Evolutionary conservation across 2,797 vertebrate genomes (phyloP), one percentile per base, ranked within the genome.

Genomic region (Acridotheres tristis): DNA sequence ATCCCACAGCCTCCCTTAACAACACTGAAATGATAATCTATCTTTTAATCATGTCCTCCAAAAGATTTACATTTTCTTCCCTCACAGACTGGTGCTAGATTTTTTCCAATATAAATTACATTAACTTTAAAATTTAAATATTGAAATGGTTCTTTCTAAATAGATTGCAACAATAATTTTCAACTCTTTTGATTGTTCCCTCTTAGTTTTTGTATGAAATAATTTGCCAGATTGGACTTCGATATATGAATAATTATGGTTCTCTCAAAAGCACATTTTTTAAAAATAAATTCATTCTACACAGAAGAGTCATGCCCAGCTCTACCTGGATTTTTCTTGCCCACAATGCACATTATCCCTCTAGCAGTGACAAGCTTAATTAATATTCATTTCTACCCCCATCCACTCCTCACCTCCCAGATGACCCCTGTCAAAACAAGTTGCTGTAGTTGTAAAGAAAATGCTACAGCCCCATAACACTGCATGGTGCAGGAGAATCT

Each of bases 381-480:
- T 95, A 94, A 87, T 93, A 85, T 61, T 85, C 53, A n/a, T 62
- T 91, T 87, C 74, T 88, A 71, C 36, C 16, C 32, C 30, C 59
- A 88, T 61, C 59, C 45, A 66, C 73, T 79, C 69, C 45, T 91
- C 68, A 80, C 74, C 54, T 90, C 63, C 55, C 50, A 85, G 16
- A 72, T n/a, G 71, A 93, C 67, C 85, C 54, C 89, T 82, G 85
- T 85, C 94, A 91, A 87, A 93, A 92, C 63, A 91, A 67, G 40
- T 40, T 69, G 67, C 57, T 80, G 53, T 22, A 82, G 55, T 57
- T 68, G n/a, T 71, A 63, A 73, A 61, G 88, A 96, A 95, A 76
- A 82, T 29, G 38, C 32, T 88, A 22, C 50, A 90, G 83, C 26
- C 77, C 67, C 50, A 5, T 34, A 90, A 26, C 30, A 32, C 25